These are phyloP conservation scores for Lucifuga dentata DNA, from an alignment of 2,113 vertebrate species.

Conservation along the genomic window DNA sequence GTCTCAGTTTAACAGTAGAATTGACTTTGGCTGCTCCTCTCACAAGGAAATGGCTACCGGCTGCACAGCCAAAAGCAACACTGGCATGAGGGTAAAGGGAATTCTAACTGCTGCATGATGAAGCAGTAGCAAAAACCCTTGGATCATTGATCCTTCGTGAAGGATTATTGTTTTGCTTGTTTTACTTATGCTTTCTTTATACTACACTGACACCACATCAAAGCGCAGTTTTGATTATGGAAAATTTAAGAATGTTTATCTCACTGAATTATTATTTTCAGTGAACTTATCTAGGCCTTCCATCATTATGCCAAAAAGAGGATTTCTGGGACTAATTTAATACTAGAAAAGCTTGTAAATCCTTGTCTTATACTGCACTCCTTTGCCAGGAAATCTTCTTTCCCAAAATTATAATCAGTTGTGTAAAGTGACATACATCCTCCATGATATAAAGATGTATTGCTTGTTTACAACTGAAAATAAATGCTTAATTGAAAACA, in stretches of 20 bases:
- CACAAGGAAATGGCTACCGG: slow-evolving; percentile 67
- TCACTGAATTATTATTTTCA: background rate
- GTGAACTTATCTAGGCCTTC: background rate
- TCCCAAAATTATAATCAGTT: background rate
- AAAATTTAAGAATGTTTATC: background rate
- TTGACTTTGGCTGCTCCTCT: slow-evolving; percentile 82
- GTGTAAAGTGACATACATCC: background rate
- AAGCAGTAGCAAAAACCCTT: slow-evolving; percentile 62
- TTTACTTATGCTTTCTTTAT: background rate
- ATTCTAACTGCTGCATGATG: slow-evolving; percentile 69
- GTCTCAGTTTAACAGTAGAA: slow-evolving; percentile 53
- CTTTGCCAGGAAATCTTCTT: slow-evolving; percentile 6
- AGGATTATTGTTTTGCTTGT: slow-evolving; percentile 19
- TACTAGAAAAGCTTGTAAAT: slow-evolving; percentile 6
- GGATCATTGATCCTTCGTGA: slow-evolving; percentile 23
- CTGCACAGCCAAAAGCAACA: slow-evolving; percentile 76
- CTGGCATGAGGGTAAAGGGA: slow-evolving; percentile 70
- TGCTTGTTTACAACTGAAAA: slow-evolving; percentile 1
- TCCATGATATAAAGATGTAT: background rate
- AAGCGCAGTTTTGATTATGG: too few relatives aligned
- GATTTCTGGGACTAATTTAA: slow-evolving; percentile 8
- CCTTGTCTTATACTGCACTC: background rate
- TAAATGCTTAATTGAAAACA: slow-evolving; percentile 1
- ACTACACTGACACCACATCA: too few relatives aligned
- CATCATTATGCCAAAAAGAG: background rate